A percentile compares a stretch with the other conserved stretches of the same genome.
Conservation (phyloP, 2,797 vertebrate species). For the Tenualosa thibaudeaui region DNA sequence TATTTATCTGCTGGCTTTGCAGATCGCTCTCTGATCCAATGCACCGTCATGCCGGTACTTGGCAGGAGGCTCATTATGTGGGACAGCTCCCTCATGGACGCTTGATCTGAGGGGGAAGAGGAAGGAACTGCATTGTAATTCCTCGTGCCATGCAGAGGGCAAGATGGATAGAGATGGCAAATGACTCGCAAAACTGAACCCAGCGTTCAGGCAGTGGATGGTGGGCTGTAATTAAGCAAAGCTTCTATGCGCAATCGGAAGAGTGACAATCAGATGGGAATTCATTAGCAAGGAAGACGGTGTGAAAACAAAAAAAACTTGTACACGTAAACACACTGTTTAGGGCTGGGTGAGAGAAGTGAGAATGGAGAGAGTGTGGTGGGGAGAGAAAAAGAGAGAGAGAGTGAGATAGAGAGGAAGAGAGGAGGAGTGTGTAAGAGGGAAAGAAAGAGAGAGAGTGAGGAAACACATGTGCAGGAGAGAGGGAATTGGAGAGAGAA, state of each 20-base stretch:
- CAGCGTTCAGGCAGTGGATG: not conserved
- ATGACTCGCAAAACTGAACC: not conserved
- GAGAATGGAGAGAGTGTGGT: not conserved
- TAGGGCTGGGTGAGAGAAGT: constrained; percentile 21
- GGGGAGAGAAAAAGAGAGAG: not conserved
- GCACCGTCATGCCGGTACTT: not conserved
- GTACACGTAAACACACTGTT: not conserved
- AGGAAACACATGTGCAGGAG: not conserved
- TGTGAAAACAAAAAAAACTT: not conserved
- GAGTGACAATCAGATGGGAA: not conserved
- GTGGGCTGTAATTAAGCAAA: not conserved
- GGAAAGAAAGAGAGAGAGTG: not conserved
- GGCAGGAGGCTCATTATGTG: not conserved
- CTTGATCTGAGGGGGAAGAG: not conserved
- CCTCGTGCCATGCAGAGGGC: not conserved
- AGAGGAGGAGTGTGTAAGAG: not conserved
- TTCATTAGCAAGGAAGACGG: not conserved
- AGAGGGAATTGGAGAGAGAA: not conserved
- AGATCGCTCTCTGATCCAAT: not conserved
- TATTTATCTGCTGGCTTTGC: not conserved
- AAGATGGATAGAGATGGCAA: not conserved
- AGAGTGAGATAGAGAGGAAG: no score
- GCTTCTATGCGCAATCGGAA: not conserved
- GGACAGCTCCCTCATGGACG: constrained; percentile 12
- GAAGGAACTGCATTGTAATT: not conserved